Percentiles rank a stretch among this genome's conserved stretches.
Conservation (phyloP, 2,797 vertebrate species). For the Nannoperca obscura region DNA sequence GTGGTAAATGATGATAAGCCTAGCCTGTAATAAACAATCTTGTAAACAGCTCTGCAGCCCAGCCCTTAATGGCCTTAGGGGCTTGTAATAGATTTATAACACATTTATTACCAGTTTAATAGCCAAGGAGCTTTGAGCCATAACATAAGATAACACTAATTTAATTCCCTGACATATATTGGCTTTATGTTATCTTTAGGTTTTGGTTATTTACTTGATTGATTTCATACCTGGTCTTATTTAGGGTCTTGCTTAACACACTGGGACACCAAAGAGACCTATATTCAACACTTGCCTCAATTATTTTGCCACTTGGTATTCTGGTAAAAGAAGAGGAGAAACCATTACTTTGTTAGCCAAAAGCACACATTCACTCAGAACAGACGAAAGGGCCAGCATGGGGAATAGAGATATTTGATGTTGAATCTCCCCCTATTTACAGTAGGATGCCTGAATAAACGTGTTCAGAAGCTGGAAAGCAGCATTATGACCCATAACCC, state of each 20-base stretch:
- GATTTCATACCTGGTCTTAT: conserved; percentile 53
- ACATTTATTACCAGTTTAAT: conserved; percentile 87
- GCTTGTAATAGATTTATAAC: conserved; percentile 86
- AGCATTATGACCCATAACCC: conserved; percentile 84
- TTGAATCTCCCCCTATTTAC: conserved; percentile 83
- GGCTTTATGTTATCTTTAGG: conserved; percentile 72
- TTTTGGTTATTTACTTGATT: conserved; percentile 72
- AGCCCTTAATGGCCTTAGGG: conserved; percentile 78
- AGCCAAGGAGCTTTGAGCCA: conserved; percentile 72
- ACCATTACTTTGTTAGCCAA: conserved; percentile 82
- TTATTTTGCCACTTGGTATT: conserved; percentile 81
- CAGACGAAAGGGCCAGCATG: conserved; percentile 81
- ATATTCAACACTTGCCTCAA: conserved; percentile 65
- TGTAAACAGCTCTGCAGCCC: conserved; percentile 84
- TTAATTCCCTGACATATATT: conserved; percentile 78
- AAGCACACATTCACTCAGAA: conserved; percentile 79
- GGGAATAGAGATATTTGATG: conserved; percentile 85
- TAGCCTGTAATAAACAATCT: conserved; percentile 85
- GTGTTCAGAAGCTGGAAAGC: conserved; percentile 82
- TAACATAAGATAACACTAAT: conserved; percentile 77
- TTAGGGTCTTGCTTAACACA: conserved; percentile 40
- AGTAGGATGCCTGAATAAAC: conserved; percentile 85
- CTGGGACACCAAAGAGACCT: conserved; percentile 63
- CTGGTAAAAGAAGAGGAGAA: conserved; percentile 68
- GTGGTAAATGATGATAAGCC: conserved; percentile 82